Conservation (phyloP, 2,797 vertebrate genomes). For the Pseudomugil tenellus region DNA sequence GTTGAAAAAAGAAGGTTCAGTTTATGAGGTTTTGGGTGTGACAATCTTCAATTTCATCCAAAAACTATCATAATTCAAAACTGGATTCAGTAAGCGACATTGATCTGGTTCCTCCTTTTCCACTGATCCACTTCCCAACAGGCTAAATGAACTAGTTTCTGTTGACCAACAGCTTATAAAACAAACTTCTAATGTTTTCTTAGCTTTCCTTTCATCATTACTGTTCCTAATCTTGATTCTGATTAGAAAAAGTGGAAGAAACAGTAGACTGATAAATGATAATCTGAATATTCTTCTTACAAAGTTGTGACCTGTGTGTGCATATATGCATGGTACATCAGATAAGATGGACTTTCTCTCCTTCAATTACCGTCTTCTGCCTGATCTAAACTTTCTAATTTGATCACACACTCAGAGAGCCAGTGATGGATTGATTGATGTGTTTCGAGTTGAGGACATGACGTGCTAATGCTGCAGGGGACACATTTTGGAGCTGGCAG, state of each 20-base stretch:
- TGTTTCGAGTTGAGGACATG: constrained; percentile 34
- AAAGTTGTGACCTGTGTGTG: constrained; percentile 6
- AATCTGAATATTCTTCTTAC: neutral
- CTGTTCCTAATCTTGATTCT: neutral
- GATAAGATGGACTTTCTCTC: constrained; percentile 32
- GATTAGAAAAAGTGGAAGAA: neutral
- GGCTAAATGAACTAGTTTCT: neutral
- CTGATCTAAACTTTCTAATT: constrained; percentile 18
- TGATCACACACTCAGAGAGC: neutral
- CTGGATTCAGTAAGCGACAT: neutral
- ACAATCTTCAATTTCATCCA: no score
- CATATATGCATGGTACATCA: constrained; percentile 7
- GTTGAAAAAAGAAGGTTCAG: no score
- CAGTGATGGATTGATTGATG: constrained; percentile 31
- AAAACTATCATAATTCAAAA: neutral
- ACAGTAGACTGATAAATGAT: neutral
- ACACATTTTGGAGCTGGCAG: neutral
- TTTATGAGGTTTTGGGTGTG: no score
- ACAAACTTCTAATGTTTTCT: no score
- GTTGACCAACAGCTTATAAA: no score
- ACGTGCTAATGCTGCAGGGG: constrained; percentile 11
- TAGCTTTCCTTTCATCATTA: neutral
- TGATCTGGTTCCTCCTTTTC: neutral
- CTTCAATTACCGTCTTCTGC: constrained; percentile 29
- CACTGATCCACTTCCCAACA: no score